These are phyloP conservation scores for Cichladusa arquata DNA, from an alignment of 2,113 vertebrate species.

Conservation along the genomic window DNA sequence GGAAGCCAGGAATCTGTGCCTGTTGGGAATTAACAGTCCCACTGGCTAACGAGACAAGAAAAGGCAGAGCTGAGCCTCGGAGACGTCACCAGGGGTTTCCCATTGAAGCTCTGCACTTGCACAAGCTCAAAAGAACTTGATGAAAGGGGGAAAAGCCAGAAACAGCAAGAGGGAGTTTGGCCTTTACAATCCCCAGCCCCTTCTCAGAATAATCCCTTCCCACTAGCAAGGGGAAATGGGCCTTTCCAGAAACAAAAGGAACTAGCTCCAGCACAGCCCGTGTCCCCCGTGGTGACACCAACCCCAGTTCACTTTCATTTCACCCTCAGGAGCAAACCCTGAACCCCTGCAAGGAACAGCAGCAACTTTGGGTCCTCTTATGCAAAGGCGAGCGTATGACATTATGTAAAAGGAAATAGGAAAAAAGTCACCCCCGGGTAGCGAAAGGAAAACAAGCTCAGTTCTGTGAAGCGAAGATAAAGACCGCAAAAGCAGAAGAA, in stretches of 20 bases:
- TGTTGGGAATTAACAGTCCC: background rate
- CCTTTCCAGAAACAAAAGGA: background rate
- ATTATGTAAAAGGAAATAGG: conserved; percentile 5
- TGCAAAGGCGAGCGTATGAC: background rate
- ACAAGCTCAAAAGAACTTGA: background rate
- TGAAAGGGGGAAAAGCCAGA: background rate
- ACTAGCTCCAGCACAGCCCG: rapidly evolving
- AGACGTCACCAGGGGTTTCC: background rate
- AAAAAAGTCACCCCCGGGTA: background rate
- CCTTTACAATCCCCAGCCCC: background rate
- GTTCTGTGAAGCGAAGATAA: conserved; percentile 5
- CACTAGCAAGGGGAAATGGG: background rate
- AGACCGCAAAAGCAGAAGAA: conserved; percentile 37
- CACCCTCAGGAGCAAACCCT: background rate
- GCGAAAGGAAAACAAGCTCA: conserved; percentile 32
- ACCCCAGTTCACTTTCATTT: background rate
- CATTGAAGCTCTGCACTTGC: rapidly evolving
- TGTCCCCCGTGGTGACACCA: background rate
- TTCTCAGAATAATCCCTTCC: background rate
- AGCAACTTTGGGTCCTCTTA: background rate
- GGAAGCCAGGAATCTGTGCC: background rate
- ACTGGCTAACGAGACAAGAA: background rate
- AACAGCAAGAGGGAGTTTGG: background rate
- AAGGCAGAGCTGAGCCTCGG: background rate
- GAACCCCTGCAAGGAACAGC: background rate